Base-by-base conservation (phyloP, 2,888 invertebrate genomes). In the Scrobipalpa costella region DNA sequence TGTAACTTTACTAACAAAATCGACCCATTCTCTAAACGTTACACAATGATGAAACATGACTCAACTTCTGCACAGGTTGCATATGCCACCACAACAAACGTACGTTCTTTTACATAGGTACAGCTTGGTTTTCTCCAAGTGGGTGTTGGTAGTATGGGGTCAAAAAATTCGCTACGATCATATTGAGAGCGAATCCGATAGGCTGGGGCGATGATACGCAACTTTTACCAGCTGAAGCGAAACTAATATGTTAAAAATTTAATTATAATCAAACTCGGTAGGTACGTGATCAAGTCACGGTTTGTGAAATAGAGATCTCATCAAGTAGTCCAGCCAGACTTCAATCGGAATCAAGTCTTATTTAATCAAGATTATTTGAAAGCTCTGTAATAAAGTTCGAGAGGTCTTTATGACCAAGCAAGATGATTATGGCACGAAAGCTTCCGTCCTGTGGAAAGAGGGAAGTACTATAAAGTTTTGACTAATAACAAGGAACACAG, bases 1-100 rank as follows among this genome's bases (percentile, higher is more conserved):
- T 17, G 61, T 34, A 36, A 38, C 65, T 62, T 65, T 65, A 64
- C 66, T 57, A 58, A 36, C 69, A 70, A 66, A 68, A 61, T 65
- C 52, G 19, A 5, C 44, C 55, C 33, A 55, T 55, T 55, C 33
- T 55, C 9, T 55, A 19, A 5, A 55, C 1, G n/a, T 55, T 27
- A 55, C 27, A 33, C 40, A 40, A 40, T 40, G n/a, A 40, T 40
- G 13, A n/a, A 55, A 33, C 11, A 55, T 55, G 13, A 33, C n/a
- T 13, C 6, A 55, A 17, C 19, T 49, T 8, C 49, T 49, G 19
- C 49, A 49, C 15, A 49, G 49, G 49, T 49, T 17, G n/a, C 8
- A 47, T 7, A n/a, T 47, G 2, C 7, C 47, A 47, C 15, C 3
- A 47, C 9, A 47, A 13, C n/a, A 8, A 2, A 47, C 47, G 15